Conservation (phyloP, 2,113 vertebrate species). For the Raja brachyura region DNA sequence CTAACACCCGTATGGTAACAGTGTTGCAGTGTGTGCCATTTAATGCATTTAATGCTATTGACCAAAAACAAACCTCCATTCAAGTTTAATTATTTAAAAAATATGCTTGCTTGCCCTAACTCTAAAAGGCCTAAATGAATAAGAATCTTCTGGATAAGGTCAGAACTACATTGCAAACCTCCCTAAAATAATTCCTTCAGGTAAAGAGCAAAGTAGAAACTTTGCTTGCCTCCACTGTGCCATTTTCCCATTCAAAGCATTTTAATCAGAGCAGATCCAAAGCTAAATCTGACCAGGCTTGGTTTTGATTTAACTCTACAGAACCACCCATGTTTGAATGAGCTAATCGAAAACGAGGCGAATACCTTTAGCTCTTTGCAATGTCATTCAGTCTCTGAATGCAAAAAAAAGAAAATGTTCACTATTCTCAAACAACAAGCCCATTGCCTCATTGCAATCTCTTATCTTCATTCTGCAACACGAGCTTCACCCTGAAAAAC, state of each 20-base stretch:
- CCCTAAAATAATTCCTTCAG: background rate
- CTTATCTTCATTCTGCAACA: background rate
- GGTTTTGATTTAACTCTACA: background rate
- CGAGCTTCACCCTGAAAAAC: background rate
- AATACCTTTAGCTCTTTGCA: constrained; percentile 2
- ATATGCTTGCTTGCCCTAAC: background rate
- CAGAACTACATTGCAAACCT: background rate
- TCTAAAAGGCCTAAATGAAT: background rate
- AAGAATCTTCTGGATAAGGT: background rate
- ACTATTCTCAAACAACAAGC: background rate
- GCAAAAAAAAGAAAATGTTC: background rate
- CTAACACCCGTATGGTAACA: too few species aligned
- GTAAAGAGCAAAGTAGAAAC: background rate
- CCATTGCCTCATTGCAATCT: background rate
- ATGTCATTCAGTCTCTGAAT: background rate
- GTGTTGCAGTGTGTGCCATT: too few species aligned
- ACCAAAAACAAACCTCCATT: background rate
- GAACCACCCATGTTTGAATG: constrained; percentile 12
- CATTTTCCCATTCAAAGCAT: background rate
- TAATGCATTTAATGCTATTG: too few species aligned
- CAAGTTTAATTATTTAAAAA: background rate
- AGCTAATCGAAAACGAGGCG: background rate
- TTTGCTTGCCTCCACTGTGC: background rate
- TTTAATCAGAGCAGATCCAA: background rate
- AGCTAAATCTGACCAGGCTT: background rate